Conservation (phyloP, 2,888 invertebrate species). For the Lordiphosa andalusiaca region DNA sequence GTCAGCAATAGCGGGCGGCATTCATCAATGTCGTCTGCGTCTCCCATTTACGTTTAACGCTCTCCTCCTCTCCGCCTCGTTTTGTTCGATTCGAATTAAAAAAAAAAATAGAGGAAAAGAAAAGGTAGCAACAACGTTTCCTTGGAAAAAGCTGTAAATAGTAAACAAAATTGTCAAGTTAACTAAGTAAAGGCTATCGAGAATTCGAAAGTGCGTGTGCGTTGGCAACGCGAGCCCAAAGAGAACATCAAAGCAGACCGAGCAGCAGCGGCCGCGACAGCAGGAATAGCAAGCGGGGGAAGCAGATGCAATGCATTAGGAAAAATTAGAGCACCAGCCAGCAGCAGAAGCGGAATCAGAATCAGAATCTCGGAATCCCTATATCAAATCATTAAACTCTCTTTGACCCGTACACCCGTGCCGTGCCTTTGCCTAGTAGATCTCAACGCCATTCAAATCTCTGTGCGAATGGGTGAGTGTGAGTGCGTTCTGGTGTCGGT, state of each 20-base stretch:
- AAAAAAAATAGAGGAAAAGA: slow-evolving; percentile 50
- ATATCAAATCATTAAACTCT: slow-evolving; percentile 1
- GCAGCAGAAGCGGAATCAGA: too few species aligned
- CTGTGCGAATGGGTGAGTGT: slow-evolving; percentile 39
- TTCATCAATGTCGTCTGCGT: background rate
- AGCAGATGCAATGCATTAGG: slow-evolving; percentile 1
- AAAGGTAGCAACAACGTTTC: slow-evolving; percentile 70
- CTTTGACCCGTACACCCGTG: background rate
- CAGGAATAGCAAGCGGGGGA: slow-evolving; percentile 5
- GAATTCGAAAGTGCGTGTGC: slow-evolving; percentile 27
- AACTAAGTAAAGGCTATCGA: slow-evolving; percentile 33
- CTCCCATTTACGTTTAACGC: background rate
- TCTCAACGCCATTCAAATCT: slow-evolving; percentile 65
- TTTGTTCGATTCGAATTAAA: slow-evolving; percentile 5
- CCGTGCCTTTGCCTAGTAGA: slow-evolving; percentile 30
- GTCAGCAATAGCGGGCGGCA: slow-evolving; percentile 4
- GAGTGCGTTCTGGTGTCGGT: slow-evolving; percentile 21
- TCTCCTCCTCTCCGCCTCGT: slow-evolving; percentile 11
- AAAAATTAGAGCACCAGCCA: background rate
- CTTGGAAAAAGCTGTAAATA: slow-evolving; percentile 74
- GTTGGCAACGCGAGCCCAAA: slow-evolving; percentile 11
- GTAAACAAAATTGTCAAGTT: slow-evolving; percentile 71
- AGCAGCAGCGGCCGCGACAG: background rate
- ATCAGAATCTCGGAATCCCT: background rate
- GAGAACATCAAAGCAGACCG: background rate